phyloP scores from a whole-genome alignment of 2,888 invertebrate genomes.

The Corythucha ciliata region DNA sequence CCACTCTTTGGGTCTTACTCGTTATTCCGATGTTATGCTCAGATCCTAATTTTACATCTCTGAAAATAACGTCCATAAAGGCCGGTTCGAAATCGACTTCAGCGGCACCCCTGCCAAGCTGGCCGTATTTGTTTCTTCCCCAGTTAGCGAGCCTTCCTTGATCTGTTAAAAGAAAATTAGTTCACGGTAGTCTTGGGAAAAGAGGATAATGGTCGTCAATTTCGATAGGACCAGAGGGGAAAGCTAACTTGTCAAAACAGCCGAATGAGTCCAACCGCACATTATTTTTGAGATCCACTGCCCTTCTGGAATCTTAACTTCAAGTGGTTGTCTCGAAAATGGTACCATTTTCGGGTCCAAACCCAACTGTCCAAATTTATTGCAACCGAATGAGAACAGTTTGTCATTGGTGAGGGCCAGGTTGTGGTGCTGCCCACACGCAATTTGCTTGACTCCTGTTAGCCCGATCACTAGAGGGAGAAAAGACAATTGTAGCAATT shows the following conservation, averaged over 20 bases:
- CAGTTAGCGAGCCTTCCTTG: conserved; percentile 58
- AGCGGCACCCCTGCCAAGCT: conserved; percentile 50
- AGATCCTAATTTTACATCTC: conserved; percentile 55
- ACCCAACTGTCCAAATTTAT: conserved; percentile 70
- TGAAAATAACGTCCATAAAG: conserved; percentile 39
- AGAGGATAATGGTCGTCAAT: background rate
- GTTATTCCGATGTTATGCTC: conserved; percentile 65
- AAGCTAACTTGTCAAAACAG: conserved; percentile 43
- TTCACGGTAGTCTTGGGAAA: background rate
- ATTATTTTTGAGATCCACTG: conserved; percentile 5
- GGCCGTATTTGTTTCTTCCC: conserved; percentile 75
- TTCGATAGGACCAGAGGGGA: conserved; percentile 28
- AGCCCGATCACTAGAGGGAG: conserved; percentile 45
- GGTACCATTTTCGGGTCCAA: conserved; percentile 43
- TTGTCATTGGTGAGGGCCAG: conserved; percentile 49
- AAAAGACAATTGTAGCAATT: background rate
- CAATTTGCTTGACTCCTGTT: conserved; percentile 51
- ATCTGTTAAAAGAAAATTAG: conserved; percentile 41
- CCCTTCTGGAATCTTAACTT: conserved; percentile 4
- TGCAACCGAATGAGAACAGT: conserved; percentile 70
- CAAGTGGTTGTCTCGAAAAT: conserved; percentile 1
- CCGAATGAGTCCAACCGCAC: conserved; percentile 69
- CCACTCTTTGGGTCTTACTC: conserved; percentile 35
- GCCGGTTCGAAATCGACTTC: conserved; percentile 30
- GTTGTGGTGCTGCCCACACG: conserved; percentile 75